Evolutionary conservation across 2,113 vertebrate species (phyloP).

Genomic region (Geococcyx californianus): DNA sequence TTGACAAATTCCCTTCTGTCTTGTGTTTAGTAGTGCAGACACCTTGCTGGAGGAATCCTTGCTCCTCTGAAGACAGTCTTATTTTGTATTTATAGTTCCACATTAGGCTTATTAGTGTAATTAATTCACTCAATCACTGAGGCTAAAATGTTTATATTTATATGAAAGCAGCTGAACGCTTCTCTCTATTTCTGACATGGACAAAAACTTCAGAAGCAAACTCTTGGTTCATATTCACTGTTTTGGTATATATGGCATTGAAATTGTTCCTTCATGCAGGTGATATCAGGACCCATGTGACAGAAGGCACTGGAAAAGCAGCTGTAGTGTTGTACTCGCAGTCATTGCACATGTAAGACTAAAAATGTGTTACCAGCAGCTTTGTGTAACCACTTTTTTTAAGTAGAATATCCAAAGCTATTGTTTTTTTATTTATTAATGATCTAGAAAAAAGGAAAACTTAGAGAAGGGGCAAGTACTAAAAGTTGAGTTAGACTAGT

Average conservation of each 20-base stretch:
- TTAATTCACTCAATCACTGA: neutral
- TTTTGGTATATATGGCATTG: neutral
- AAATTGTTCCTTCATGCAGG: neutral
- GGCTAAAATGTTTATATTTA: neutral
- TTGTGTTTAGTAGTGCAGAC: neutral
- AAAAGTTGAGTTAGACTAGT: neutral
- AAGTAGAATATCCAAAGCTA: neutral
- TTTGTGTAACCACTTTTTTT: neutral
- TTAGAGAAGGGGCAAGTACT: neutral
- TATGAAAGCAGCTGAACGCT: neutral
- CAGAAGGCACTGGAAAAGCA: neutral
- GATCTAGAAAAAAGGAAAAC: neutral
- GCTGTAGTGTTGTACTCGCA: neutral
- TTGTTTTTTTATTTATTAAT: neutral
- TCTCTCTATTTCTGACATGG: neutral
- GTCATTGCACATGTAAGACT: neutral
- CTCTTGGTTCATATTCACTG: neutral
- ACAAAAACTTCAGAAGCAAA: neutral
- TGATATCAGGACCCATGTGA: neutral
- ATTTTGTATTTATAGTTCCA: neutral
- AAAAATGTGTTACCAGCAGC: neutral
- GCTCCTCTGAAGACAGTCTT: neutral
- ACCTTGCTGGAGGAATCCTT: neutral
- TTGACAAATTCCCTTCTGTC: neutral
- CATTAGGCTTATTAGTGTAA: neutral